These are phyloP conservation scores for Dyspetes luteomarginatus DNA, from an alignment of 2,888 invertebrate species.

Conservation along the genomic window DNA sequence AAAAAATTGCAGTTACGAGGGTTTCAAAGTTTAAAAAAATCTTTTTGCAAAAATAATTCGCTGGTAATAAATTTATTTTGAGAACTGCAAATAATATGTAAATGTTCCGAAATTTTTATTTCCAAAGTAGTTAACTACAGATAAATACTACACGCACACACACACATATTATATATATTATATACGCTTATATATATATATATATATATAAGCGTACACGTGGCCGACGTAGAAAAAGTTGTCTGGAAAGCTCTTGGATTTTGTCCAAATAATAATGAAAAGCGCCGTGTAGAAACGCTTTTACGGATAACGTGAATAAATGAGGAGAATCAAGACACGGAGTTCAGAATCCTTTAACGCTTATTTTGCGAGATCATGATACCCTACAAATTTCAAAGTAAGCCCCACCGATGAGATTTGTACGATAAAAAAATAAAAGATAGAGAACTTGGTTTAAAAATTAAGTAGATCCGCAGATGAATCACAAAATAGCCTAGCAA, in stretches of 20 bases:
- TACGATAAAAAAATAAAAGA: not conserved
- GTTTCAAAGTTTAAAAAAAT: too few species aligned
- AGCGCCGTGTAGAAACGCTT: constrained; percentile 19
- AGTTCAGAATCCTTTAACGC: constrained; percentile 20
- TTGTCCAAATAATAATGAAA: constrained; percentile 66
- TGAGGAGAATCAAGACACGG: constrained; percentile 30
- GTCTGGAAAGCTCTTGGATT: constrained; percentile 69
- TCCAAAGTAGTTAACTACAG: too few species aligned
- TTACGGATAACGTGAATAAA: constrained; percentile 39
- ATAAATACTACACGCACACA: too few species aligned
- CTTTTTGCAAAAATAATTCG: too few species aligned
- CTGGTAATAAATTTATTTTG: too few species aligned
- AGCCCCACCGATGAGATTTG: not conserved
- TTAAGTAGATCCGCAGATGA: too few species aligned
- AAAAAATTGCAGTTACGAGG: too few species aligned
- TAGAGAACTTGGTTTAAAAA: not conserved
- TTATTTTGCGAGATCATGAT: constrained; percentile 7
- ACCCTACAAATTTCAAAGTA: constrained; percentile 8
- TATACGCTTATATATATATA: not conserved
- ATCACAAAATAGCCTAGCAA: too few species aligned
- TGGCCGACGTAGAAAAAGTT: constrained; percentile 57
- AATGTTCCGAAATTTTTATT: too few species aligned
- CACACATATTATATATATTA: too few species aligned
- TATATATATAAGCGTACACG: constrained; percentile 17
- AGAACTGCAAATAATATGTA: too few species aligned